phyloP scores from a whole-genome alignment of 2,797 vertebrate genomes.

The Microhierax caerulescens region DNA sequence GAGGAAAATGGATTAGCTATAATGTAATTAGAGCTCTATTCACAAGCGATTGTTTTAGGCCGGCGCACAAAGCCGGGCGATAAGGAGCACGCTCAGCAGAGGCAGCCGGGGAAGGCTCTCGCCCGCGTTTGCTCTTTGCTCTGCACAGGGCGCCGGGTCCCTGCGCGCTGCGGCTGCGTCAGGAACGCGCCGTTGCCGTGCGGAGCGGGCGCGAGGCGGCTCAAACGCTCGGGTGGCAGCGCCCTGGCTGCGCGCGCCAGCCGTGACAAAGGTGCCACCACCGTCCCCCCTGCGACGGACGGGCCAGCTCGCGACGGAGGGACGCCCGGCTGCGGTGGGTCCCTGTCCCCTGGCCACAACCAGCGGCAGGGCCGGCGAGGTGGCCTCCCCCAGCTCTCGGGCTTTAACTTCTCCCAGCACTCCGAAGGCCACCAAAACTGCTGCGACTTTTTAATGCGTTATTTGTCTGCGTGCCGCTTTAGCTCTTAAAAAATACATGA shows the following conservation, averaged over 20 bases:
- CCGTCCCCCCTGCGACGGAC: fast-evolving
- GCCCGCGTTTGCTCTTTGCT: background rate
- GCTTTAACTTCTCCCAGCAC: background rate
- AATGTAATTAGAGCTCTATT: slow-evolving; percentile 60
- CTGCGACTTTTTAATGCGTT: background rate
- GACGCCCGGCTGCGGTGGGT: background rate
- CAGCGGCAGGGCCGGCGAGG: fast-evolving
- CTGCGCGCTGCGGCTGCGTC: background rate
- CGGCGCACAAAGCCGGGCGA: background rate
- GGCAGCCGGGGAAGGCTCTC: background rate
- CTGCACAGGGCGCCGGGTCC: background rate
- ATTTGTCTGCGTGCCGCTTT: slow-evolving; percentile 32
- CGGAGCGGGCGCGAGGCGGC: background rate
- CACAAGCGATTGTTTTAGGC: slow-evolving; percentile 48
- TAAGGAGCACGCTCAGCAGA: background rate
- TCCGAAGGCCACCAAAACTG: background rate
- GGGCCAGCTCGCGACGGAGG: fast-evolving
- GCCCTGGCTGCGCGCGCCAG: fast-evolving
- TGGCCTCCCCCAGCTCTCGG: background rate
- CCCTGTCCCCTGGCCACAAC: background rate
- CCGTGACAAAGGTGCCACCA: fast-evolving
- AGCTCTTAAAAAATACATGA: slow-evolving; percentile 64
- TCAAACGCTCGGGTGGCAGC: background rate
- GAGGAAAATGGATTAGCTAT: slow-evolving; percentile 66
- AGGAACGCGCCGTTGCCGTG: background rate